phyloP scores from a whole-genome alignment of 35 echinoderm and acorn worm genomes.

The Diadema setosum region DNA sequence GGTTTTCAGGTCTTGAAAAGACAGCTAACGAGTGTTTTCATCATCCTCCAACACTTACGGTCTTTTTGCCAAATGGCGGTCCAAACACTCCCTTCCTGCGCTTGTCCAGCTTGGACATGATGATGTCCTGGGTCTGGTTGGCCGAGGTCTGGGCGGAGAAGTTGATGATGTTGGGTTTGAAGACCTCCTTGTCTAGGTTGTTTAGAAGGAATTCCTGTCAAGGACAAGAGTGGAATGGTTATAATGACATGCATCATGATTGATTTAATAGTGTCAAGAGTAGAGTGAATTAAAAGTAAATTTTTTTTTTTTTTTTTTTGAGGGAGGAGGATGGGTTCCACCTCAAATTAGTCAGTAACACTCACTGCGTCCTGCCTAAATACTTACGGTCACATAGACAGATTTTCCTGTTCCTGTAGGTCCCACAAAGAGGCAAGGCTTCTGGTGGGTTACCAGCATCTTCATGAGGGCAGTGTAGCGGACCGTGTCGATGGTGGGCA shows the following conservation, averaged over 20 bases:
- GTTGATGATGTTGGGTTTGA: constrained; percentile 97
- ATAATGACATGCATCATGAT: no score
- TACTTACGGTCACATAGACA: constrained; percentile 92
- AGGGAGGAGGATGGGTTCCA: no score
- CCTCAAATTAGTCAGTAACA: no score
- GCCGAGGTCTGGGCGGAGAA: constrained; percentile 97
- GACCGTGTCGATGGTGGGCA: constrained; percentile 91
- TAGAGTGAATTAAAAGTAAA: no score
- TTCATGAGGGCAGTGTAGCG: constrained; percentile 89
- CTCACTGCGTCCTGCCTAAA: no score
- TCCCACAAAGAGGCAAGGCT: constrained; percentile 93
- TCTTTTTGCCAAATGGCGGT: constrained; percentile 96
- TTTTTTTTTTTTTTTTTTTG: no score
- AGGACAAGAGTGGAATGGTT: background rate
- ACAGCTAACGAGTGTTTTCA: no score
- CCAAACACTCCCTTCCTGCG: constrained; percentile 91
- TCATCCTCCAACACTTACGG: constrained; percentile 48
- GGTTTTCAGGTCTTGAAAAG: no score
- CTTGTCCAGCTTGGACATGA: constrained; percentile 99
- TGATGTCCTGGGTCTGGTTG: constrained; percentile 97
- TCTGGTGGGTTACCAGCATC: constrained; percentile 86
- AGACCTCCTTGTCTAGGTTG: constrained; percentile 89
- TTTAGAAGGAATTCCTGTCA: constrained; percentile 90
- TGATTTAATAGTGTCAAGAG: no score
- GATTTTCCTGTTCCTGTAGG: constrained; percentile 98